Evolutionary conservation across 2,888 invertebrate species (phyloP).

Genomic region (Ennomos fuscantarius): DNA sequence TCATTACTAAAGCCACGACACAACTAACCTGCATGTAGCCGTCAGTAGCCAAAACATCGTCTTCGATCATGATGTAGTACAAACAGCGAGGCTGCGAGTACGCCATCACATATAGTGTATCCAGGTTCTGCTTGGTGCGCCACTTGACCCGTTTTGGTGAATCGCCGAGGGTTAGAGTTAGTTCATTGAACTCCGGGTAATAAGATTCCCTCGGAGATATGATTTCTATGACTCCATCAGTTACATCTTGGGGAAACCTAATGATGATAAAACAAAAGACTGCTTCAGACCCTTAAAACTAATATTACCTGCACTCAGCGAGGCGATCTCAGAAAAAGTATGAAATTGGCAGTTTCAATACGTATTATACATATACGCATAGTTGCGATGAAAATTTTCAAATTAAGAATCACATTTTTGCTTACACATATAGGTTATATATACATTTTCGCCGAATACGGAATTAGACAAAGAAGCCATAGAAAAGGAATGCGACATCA

Average conservation of each 20-base stretch:
- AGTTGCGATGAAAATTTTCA: no score
- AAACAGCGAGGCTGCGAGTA: constrained; percentile 94
- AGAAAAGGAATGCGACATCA: no score
- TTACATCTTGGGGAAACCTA: constrained; percentile 91
- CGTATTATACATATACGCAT: no score
- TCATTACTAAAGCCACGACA: neutral
- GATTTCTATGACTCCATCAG: constrained; percentile 94
- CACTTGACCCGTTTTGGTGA: constrained; percentile 93
- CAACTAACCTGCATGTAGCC: constrained; percentile 92
- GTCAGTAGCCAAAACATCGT: constrained; percentile 95
- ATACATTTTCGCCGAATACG: no score
- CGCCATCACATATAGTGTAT: constrained; percentile 97
- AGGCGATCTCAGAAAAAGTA: no score
- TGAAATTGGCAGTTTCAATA: no score
- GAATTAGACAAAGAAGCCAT: no score
- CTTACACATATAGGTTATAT: no score
- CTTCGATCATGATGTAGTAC: constrained; percentile 97
- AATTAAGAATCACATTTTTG: no score
- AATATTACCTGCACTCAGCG: no score
- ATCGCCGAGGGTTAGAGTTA: constrained; percentile 94
- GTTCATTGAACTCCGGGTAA: constrained; percentile 93
- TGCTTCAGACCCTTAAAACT: no score
- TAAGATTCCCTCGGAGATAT: constrained; percentile 93
- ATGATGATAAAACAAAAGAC: constrained; percentile 10
- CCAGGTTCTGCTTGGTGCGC: constrained; percentile 98